A percentile compares a stretch with the other conserved stretches of the same genome.
Conservation (phyloP, 2,113 vertebrate genomes). For the Burhinus bistriatus region DNA sequence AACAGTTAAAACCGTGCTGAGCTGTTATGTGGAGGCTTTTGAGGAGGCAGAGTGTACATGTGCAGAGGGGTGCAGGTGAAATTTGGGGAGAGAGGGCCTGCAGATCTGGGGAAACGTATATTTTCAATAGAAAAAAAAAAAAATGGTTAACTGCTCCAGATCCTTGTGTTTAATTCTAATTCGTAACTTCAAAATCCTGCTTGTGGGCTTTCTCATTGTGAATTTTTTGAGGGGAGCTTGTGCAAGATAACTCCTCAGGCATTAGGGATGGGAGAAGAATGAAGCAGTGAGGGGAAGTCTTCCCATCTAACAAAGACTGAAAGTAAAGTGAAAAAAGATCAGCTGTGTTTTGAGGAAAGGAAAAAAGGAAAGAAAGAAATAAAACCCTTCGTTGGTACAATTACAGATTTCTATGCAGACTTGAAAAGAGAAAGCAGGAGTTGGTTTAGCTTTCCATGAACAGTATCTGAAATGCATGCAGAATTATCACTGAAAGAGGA, state of each 20-base stretch:
- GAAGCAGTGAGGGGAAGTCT: not conserved
- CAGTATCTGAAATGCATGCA: not conserved
- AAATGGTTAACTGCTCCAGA: not conserved
- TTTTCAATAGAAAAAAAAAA: not conserved
- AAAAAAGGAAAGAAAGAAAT: not conserved
- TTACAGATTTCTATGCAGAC: conserved; percentile 7
- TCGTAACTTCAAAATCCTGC: not conserved
- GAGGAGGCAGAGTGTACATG: not conserved
- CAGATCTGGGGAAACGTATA: not conserved
- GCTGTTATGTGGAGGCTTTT: not conserved
- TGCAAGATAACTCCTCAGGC: not conserved
- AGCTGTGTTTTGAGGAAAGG: conserved; percentile 10
- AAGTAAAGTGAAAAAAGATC: not conserved
- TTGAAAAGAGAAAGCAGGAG: conserved; percentile 40
- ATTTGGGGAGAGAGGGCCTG: not conserved
- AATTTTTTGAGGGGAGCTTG: not conserved
- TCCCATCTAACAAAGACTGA: not conserved
- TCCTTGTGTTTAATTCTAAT: not conserved
- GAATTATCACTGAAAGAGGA: not conserved
- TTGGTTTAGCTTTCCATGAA: not conserved
- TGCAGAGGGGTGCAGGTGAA: not conserved
- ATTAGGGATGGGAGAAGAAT: not conserved
- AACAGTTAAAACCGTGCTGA: not conserved
- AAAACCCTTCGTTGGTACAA: not conserved
- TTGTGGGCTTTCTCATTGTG: not conserved